Evolutionary conservation across 2,113 vertebrate genomes (phyloP).

Genomic region (Oreochromis tanganicae): DNA sequence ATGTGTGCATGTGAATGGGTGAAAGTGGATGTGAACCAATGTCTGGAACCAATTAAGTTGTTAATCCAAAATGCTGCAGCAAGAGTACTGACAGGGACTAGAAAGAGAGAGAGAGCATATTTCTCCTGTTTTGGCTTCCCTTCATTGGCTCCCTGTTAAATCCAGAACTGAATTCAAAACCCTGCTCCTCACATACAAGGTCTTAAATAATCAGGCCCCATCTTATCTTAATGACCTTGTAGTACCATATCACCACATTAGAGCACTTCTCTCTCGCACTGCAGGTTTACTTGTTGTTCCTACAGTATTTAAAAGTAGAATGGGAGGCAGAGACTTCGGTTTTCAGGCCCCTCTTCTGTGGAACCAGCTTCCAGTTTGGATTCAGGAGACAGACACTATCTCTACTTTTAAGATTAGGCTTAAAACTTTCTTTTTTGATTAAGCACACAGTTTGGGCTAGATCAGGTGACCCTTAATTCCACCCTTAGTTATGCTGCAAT

Average conservation of each 20-base stretch:
- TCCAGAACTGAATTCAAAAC: neutral
- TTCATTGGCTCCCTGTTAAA: neutral
- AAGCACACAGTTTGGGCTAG: neutral
- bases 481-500: neutral
- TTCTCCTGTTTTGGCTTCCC: neutral
- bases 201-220: no score
- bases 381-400: fast-evolving
- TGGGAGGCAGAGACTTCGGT: no score
- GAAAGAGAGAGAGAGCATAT: neutral
- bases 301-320: no score
- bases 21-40: neutral
- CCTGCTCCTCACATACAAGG: neutral
- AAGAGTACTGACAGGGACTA: neutral
- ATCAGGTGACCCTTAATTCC: neutral
- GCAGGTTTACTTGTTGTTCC: no score
- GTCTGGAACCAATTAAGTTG: neutral
- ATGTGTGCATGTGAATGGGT: neutral
- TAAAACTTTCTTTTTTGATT: neutral
- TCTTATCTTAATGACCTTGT: no score
- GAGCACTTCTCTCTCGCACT: no score
- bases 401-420: neutral
- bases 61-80: neutral
- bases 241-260: no score
- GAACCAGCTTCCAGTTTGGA: neutral
- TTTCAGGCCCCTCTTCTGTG: neutral